Percentiles rank a stretch among this genome's conserved stretches.
phyloP scores from a whole-genome alignment of 2,797 vertebrate species.

The Acanthiza pusilla region DNA sequence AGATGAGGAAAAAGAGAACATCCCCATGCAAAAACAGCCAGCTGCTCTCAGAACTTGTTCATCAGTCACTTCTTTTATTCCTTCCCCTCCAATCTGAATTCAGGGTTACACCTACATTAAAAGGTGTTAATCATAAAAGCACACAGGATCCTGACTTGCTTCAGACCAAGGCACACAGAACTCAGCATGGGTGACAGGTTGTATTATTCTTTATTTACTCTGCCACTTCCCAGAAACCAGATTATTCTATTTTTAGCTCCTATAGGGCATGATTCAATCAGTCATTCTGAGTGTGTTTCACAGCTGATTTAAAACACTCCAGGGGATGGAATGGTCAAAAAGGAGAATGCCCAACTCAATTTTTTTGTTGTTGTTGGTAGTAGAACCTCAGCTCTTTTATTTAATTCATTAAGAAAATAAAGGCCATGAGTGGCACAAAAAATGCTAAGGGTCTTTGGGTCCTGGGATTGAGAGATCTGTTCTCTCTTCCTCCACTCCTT shows the following conservation, averaged over 20 bases:
- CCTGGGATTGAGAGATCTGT: neutral
- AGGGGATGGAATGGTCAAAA: neutral
- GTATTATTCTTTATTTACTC: conserved; percentile 39
- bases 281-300: neutral
- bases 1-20: neutral
- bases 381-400: neutral
- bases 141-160: neutral
- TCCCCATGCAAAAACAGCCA: neutral
- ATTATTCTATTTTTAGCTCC: conserved; percentile 18
- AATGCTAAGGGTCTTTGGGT: neutral
- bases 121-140: neutral
- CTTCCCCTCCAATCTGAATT: neutral
- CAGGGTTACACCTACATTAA: neutral
- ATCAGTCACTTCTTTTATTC: neutral
- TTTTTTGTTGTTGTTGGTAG: neutral
- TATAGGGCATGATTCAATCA: neutral
- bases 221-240: conserved; percentile 34
- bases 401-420: neutral
- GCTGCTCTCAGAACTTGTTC: neutral
- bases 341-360: neutral
- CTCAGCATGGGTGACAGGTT: neutral
- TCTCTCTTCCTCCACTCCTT: neutral
- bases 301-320: neutral
- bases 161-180: neutral
- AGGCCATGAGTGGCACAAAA: neutral